These are phyloP conservation scores for Athrips mouffetella DNA, from an alignment of 2,888 invertebrate species.

Conservation along the genomic window DNA sequence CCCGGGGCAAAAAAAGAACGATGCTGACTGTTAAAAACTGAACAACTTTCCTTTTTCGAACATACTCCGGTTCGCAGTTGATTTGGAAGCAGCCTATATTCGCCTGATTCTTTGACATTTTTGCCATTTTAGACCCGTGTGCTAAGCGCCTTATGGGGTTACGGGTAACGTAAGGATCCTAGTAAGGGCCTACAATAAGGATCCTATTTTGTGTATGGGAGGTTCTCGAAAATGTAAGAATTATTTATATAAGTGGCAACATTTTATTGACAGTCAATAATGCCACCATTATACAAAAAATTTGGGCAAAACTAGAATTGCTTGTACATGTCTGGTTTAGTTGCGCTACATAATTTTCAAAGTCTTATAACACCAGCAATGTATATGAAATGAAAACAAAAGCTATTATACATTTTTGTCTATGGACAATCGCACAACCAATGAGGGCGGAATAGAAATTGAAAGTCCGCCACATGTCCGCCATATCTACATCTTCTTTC, in stretches of 20 bases:
- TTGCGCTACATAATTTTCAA: neutral
- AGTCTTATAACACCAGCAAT: neutral
- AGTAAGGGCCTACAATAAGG: too few relatives aligned
- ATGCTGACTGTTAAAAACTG: too few relatives aligned
- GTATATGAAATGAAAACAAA: slow-evolving; percentile 10
- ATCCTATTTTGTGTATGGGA: neutral
- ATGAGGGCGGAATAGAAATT: slow-evolving; percentile 49
- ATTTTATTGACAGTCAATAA: slow-evolving; percentile 11
- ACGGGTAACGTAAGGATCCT: too few relatives aligned
- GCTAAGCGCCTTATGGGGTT: too few relatives aligned
- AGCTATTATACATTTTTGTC: slow-evolving; percentile 17
- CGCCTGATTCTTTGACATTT: too few relatives aligned
- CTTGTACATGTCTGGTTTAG: slow-evolving; percentile 7
- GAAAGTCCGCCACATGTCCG: slow-evolving; percentile 71
- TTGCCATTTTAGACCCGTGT: too few relatives aligned
- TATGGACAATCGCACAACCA: slow-evolving; percentile 36
- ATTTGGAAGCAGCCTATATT: too few relatives aligned
- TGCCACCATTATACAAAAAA: slow-evolving; percentile 1
- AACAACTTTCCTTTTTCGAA: too few relatives aligned
- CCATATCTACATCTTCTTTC: slow-evolving; percentile 71
- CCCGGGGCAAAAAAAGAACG: too few relatives aligned
- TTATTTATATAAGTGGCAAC: slow-evolving; percentile 1
- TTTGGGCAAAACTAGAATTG: neutral
- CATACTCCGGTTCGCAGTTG: too few relatives aligned
- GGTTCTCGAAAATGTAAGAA: neutral